Percentiles rank a stretch among this genome's conserved stretches.
phyloP scores from a whole-genome alignment of 2,888 invertebrate genomes.

The Rutpela maculata region DNA sequence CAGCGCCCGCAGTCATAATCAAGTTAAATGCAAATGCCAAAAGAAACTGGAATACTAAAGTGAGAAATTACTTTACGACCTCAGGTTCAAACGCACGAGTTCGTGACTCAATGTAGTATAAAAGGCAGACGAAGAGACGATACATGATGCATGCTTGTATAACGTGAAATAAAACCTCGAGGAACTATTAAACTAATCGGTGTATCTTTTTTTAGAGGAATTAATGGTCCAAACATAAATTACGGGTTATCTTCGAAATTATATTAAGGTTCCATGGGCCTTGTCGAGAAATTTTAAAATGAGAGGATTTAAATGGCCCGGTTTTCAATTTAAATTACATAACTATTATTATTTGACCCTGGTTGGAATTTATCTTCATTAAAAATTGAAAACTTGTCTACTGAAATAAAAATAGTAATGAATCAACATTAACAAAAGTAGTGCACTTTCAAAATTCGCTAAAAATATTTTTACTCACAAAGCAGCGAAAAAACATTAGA shows the following conservation, averaged over 20 bases:
- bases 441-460: no score
- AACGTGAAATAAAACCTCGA: not conserved
- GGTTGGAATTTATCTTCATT: no score
- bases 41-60: slow-evolving; percentile 27
- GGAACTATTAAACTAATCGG: slow-evolving; percentile 17
- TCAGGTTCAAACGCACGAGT: slow-evolving; percentile 39
- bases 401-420: no score
- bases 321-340: not conserved
- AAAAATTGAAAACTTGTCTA: no score
- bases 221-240: slow-evolving; percentile 18
- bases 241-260: not conserved
- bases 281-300: not conserved
- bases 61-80: slow-evolving; percentile 30
- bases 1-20: not conserved
- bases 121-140: slow-evolving; percentile 12
- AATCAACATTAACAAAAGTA: no score
- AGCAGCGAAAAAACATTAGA: no score
- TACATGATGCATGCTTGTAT: slow-evolving; percentile 12
- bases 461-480: no score
- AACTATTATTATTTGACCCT: no score
- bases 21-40: slow-evolving; percentile 17
- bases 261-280: not conserved
- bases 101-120: slow-evolving; percentile 31
- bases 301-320: not conserved
- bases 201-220: slow-evolving; percentile 15